Percentiles rank a stretch among this genome's conserved stretches.
phyloP scores from a whole-genome alignment of 2,888 invertebrate genomes.

The Tribolium freemani region DNA sequence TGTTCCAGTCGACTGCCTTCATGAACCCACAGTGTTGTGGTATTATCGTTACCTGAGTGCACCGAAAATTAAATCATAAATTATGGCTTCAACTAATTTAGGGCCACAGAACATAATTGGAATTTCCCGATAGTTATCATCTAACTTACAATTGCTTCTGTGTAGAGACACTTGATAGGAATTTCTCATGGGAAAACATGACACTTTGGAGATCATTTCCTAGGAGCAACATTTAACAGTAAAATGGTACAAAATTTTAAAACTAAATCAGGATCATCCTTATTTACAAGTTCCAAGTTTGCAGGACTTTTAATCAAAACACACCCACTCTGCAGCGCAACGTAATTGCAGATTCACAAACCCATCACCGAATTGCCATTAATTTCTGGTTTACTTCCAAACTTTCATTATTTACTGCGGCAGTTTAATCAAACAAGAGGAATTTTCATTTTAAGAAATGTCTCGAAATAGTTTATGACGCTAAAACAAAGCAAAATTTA shows the following conservation, averaged over 20 bases:
- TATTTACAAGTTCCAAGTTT: slow-evolving; percentile 10
- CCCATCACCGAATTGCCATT: slow-evolving; percentile 26
- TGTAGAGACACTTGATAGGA: too few species aligned
- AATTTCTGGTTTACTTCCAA: slow-evolving; percentile 21
- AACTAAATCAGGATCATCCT: slow-evolving; percentile 10
- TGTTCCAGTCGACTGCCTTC: too few species aligned
- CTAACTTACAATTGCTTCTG: too few species aligned
- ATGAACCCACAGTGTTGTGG: too few species aligned
- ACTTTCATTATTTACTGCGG: slow-evolving; percentile 9
- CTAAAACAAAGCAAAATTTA: not conserved
- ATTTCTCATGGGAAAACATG: not conserved
- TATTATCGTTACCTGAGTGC: too few species aligned
- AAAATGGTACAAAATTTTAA: not conserved
- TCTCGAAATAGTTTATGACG: not conserved
- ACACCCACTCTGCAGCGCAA: slow-evolving; percentile 28
- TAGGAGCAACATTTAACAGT: too few species aligned
- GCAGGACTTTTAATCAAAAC: slow-evolving; percentile 25
- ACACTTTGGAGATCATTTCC: too few species aligned
- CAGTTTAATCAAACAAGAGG: slow-evolving; percentile 4
- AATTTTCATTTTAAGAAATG: not conserved
- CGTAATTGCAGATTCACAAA: slow-evolving; percentile 22
- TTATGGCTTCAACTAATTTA: too few species aligned
- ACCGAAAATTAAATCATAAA: too few species aligned
- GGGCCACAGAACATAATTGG: too few species aligned
- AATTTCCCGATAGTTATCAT: too few species aligned